Evolutionary conservation across 2,888 invertebrate species (phyloP).

Genomic region (Leucoptera coffeella): DNA sequence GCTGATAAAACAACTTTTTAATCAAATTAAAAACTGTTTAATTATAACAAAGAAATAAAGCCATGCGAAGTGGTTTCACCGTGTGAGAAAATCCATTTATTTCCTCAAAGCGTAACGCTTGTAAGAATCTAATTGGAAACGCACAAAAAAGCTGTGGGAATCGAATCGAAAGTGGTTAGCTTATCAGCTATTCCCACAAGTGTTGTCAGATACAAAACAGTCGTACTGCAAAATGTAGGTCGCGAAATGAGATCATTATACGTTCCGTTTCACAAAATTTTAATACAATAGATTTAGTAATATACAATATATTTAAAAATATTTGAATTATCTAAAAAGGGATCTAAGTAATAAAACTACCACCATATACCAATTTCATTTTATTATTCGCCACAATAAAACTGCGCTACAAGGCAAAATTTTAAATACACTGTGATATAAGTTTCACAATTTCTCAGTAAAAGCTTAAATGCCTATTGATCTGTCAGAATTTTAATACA

Average conservation of each 20-base stretch:
- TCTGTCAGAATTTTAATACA: too few species aligned
- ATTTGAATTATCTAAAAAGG: too few species aligned
- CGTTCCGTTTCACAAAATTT: constrained; percentile 14
- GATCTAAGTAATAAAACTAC: too few species aligned
- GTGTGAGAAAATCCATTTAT: constrained; percentile 11
- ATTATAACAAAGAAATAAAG: constrained; percentile 1
- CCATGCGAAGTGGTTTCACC: constrained; percentile 6
- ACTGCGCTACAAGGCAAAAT: too few species aligned
- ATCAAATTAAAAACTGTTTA: constrained; percentile 7
- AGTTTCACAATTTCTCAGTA: too few species aligned
- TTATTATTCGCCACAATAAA: too few species aligned
- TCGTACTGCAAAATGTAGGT: constrained; percentile 19
- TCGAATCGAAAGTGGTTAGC: constrained; percentile 26
- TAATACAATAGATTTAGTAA: too few species aligned
- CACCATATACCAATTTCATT: too few species aligned
- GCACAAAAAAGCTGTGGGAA: constrained; percentile 20
- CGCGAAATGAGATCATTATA: too few species aligned
- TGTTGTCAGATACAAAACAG: constrained; percentile 23
- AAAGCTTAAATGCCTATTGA: too few species aligned
- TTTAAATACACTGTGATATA: too few species aligned
- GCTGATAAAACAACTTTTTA: constrained; percentile 23
- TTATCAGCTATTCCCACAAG: constrained; percentile 28
- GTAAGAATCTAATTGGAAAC: constrained; percentile 19
- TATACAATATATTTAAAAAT: too few species aligned
- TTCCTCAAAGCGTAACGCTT: constrained; percentile 18